These are phyloP conservation scores for Temnothorax rugatulus DNA, from an alignment of 2,888 invertebrate species.

Conservation along the genomic window DNA sequence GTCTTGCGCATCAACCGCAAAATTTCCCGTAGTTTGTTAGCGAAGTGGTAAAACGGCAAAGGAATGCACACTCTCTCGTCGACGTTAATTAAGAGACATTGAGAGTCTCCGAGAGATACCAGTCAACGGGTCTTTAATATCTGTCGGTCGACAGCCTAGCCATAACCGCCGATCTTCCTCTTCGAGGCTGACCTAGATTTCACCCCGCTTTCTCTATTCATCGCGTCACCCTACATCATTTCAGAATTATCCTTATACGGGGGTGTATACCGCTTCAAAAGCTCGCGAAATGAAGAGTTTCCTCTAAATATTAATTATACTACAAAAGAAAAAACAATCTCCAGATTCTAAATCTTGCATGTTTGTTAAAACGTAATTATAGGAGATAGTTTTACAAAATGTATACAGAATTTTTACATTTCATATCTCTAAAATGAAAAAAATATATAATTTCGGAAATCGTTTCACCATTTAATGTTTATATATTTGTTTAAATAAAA, in stretches of 20 bases:
- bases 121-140: constrained; percentile 74
- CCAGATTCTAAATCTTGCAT: not conserved
- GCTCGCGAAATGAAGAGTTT: not conserved
- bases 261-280: not conserved
- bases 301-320: not conserved
- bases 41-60: constrained; percentile 66
- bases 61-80: constrained; percentile 71
- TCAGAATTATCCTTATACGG: not conserved
- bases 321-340: not conserved
- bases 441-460: not conserved
- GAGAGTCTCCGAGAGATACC: constrained; percentile 74
- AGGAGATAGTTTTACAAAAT: not conserved
- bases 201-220: constrained; percentile 66
- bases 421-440: not conserved
- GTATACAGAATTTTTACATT: not conserved
- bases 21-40: constrained; percentile 72
- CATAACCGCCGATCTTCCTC: constrained; percentile 71
- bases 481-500: constrained; percentile 21
- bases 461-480: constrained; percentile 16
- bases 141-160: constrained; percentile 68
- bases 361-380: not conserved
- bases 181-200: constrained; percentile 72
- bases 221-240: constrained; percentile 24
- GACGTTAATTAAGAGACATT: constrained; percentile 78
- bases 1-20: constrained; percentile 61